phyloP scores from a whole-genome alignment of 2,888 invertebrate genomes.

The Nysson spinosus region DNA sequence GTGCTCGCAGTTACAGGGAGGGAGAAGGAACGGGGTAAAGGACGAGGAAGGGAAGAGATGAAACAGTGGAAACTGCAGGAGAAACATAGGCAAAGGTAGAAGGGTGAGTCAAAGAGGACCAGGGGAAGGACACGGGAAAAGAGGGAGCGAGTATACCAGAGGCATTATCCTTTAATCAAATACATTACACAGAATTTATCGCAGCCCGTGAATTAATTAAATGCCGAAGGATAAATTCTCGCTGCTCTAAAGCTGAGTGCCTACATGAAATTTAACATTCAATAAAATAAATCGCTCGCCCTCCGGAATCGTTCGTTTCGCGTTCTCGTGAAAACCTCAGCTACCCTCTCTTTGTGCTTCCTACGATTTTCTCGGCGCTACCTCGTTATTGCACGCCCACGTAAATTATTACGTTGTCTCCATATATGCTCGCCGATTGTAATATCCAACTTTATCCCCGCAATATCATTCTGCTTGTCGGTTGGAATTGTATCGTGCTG shows the following conservation, averaged over 20 bases:
- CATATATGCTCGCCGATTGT: slow-evolving; percentile 17
- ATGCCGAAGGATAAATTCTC: slow-evolving; percentile 77
- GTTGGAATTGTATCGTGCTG: too few relatives aligned
- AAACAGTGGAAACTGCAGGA: slow-evolving; percentile 41
- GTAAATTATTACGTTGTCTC: slow-evolving; percentile 55
- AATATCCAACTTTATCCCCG: neutral
- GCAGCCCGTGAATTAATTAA: slow-evolving; percentile 76
- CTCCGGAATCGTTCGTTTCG: slow-evolving; percentile 61
- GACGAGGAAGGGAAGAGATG: slow-evolving; percentile 39
- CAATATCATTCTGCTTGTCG: neutral
- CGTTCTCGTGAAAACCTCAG: slow-evolving; percentile 49
- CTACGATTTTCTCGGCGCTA: slow-evolving; percentile 42
- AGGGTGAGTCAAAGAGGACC: slow-evolving; percentile 52
- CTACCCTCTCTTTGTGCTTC: slow-evolving; percentile 30
- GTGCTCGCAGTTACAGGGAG: neutral
- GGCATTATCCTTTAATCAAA: slow-evolving; percentile 78
- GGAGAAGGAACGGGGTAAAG: slow-evolving; percentile 3
- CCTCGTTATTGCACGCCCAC: slow-evolving; percentile 48
- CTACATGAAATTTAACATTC: slow-evolving; percentile 75
- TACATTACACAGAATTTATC: slow-evolving; percentile 77
- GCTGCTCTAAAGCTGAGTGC: slow-evolving; percentile 66
- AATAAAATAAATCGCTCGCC: slow-evolving; percentile 72
- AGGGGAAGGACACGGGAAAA: slow-evolving; percentile 40
- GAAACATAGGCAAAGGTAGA: slow-evolving; percentile 42
- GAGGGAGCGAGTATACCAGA: slow-evolving; percentile 66